Conservation (phyloP, 1,140 invertebrate genomes). For the Colletes gigas region DNA sequence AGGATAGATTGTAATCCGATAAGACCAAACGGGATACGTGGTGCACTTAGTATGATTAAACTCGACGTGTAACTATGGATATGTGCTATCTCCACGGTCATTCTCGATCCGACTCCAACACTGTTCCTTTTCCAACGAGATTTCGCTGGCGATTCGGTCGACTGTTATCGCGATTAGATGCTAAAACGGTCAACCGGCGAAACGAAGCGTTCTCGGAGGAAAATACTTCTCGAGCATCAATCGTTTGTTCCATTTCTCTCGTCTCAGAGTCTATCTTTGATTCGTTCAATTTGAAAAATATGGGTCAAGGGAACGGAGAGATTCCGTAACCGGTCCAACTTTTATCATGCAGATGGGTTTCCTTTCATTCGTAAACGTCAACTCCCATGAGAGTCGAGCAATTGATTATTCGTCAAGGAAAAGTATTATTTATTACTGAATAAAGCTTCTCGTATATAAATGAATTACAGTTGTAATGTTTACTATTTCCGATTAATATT, state of each 20-base stretch:
- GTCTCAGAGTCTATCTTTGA: background rate
- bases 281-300: conserved; percentile 10
- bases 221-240: conserved; percentile 27
- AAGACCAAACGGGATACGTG: conserved; percentile 54
- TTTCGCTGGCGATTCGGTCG: background rate
- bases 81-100: conserved; percentile 16
- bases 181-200: conserved; percentile 27
- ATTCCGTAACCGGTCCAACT: background rate
- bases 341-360: background rate
- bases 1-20: conserved; percentile 59
- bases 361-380: background rate
- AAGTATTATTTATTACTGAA: background rate
- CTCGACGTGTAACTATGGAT: conserved; percentile 50
- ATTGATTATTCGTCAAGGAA: background rate
- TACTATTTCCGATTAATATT: no score
- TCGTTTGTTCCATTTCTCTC: conserved; percentile 18
- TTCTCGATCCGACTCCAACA: background rate
- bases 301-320: conserved; percentile 3
- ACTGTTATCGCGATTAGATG: conserved; percentile 35
- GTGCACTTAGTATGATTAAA: conserved; percentile 67
- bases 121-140: conserved; percentile 2
- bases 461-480: no score
- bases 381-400: no score
- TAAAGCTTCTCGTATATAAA: no score
- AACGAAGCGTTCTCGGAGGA: background rate